Conservation (phyloP, 1,140 invertebrate genomes). For the Coenobita brevimanus region DNA sequence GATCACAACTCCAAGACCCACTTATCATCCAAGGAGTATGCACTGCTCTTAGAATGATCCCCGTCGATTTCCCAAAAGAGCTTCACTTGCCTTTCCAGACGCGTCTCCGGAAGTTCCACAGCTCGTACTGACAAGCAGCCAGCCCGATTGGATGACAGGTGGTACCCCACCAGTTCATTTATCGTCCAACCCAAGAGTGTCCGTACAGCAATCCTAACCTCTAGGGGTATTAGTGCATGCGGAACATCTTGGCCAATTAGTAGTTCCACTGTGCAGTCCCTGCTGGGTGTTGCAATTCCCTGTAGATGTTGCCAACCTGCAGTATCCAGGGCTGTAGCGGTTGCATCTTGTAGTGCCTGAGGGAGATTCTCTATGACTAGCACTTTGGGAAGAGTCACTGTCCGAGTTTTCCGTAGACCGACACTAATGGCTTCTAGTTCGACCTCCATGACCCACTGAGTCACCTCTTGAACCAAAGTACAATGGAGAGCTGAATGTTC, state of each 20-base stretch:
- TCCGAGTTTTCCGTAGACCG: not conserved
- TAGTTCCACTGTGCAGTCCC: not conserved
- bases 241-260: not conserved
- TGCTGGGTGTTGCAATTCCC: not conserved
- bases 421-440: not conserved
- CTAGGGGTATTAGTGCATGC: not conserved
- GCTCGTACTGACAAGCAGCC: not conserved
- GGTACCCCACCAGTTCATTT: conserved; percentile 6
- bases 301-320: no score
- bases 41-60: not conserved
- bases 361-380: not conserved
- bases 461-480: not conserved
- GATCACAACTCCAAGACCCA: not conserved
- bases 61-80: no score
- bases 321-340: not conserved
- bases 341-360: not conserved
- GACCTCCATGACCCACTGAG: not conserved
- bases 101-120: not conserved
- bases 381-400: not conserved
- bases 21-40: not conserved
- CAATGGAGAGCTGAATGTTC: not conserved
- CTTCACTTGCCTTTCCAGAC: not conserved
- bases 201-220: not conserved
- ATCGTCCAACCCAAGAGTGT: conserved; percentile 26
- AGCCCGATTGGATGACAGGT: no score